Conservation (phyloP, 2,113 vertebrate species). For the Coturnix japonica region DNA sequence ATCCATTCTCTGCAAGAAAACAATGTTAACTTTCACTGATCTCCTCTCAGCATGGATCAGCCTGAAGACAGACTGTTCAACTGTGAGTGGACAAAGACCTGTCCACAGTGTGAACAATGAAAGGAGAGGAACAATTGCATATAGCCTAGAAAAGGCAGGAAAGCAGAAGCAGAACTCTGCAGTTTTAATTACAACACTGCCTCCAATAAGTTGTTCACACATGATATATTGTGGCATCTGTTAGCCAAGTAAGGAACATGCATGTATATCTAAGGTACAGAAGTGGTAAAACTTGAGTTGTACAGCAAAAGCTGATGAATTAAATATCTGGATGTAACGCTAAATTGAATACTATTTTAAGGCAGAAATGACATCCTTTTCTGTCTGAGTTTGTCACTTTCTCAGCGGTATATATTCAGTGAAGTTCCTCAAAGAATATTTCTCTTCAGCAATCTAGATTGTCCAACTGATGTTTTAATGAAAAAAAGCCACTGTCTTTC, state of each 20-base stretch:
- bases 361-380: background rate
- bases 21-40: background rate
- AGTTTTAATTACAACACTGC: background rate
- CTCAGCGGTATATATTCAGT: background rate
- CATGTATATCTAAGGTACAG: background rate
- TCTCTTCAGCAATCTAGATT: background rate
- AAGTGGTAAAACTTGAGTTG: background rate
- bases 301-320: background rate
- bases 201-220: background rate
- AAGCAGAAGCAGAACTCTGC: background rate
- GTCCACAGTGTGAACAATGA: background rate
- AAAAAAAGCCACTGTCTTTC: background rate
- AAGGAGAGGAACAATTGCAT: background rate
- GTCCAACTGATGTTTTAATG: background rate
- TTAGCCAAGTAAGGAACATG: background rate
- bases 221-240: background rate
- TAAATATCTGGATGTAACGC: background rate
- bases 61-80: background rate
- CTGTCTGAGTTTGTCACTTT: background rate
- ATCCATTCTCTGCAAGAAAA: slow-evolving; percentile 86
- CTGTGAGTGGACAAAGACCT: background rate
- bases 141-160: background rate
- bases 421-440: background rate
- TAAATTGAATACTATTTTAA: background rate
- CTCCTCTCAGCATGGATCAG: background rate